Base-by-base conservation (phyloP, 1,140 invertebrate genomes). In the Cyphomyrmex costatus region DNA sequence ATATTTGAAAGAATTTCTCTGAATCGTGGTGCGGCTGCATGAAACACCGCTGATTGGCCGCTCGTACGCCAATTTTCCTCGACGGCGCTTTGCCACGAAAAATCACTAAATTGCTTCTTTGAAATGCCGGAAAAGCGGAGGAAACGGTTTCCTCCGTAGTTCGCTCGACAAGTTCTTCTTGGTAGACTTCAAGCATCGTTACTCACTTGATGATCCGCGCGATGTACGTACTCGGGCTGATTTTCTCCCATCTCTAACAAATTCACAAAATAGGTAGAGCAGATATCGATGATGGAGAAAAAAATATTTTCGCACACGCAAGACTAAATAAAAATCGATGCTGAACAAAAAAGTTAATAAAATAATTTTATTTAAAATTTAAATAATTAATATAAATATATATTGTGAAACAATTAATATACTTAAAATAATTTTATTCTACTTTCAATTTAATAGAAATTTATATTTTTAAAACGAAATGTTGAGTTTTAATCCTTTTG, bases 21-120 rank as follows among this genome's bases (percentile, higher is more conserved):
- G 86, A 91, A 88, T 91, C 86, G 79, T 68, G 85, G 84, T 79
- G n/a, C n/a, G 88, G 86, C 89, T 92, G 90, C 90, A 93, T 94
- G 93, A 94, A 94, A 91, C 93, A 92, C 93, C 93, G 94, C 93
- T 95, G 94, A 95, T 95, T 95, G 94, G 94, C 93, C 90, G 87
- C 89, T 80, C 92, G 90, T 93, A 92, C 89, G 90, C 87, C 93
- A 93, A 94, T 94, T 94, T 94, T 92, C 92, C 91, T 91, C 91
- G 65, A 88, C 90, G 93, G 90, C 90, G 91, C 88, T 92, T 91
- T 91, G 90, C 92, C 91, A 92, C 93, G 94, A 93, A 94, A 95
- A 94, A 94, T 95, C 91, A 87, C 91, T 93, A 95, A 95, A 95
- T 95, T 95, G 93, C 93, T 94, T 94, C 94, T 95, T 94, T 94